These are phyloP conservation scores for Desmodus rotundus DNA, from an alignment of 2,113 vertebrate genomes.

Conservation along the genomic window DNA sequence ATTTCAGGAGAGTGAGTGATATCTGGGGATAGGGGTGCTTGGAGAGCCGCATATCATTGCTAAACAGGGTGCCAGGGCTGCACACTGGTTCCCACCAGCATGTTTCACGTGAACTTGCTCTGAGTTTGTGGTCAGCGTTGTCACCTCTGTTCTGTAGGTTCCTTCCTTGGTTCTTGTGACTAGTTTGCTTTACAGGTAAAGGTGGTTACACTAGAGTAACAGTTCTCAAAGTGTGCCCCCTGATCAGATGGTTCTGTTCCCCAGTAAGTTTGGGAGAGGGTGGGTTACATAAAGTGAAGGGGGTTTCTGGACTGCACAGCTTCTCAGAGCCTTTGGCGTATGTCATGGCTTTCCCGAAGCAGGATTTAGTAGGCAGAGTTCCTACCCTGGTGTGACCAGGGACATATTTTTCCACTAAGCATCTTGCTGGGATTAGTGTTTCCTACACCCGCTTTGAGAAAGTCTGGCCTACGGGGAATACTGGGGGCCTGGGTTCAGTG, in stretches of 20 bases:
- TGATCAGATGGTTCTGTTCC: not conserved
- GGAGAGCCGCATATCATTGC: not conserved
- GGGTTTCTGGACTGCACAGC: not conserved
- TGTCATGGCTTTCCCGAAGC: not conserved
- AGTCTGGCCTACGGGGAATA: not conserved
- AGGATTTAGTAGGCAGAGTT: not conserved
- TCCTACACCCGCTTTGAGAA: not conserved
- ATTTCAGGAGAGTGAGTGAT: not conserved
- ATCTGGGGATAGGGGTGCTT: not conserved
- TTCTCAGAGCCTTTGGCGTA: not conserved
- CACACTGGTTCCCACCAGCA: not conserved
- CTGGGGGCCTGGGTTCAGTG: not conserved
- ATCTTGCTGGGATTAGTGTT: not conserved
- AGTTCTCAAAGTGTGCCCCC: not conserved
- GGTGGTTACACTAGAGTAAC: not conserved
- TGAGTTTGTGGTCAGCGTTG: not conserved
- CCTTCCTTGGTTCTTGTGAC: not conserved
- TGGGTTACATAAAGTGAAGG: not conserved
- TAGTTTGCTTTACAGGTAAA: not conserved
- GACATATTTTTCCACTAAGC: not conserved
- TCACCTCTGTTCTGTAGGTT: not conserved
- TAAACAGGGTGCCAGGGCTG: not conserved
- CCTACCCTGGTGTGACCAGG: not conserved
- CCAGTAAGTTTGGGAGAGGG: not conserved
- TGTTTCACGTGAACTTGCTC: not conserved